Percentiles rank a stretch among this genome's conserved stretches.
Evolutionary conservation across 2,113 vertebrate species (phyloP).

Genomic region (Gasterosteus aculeatus): DNA sequence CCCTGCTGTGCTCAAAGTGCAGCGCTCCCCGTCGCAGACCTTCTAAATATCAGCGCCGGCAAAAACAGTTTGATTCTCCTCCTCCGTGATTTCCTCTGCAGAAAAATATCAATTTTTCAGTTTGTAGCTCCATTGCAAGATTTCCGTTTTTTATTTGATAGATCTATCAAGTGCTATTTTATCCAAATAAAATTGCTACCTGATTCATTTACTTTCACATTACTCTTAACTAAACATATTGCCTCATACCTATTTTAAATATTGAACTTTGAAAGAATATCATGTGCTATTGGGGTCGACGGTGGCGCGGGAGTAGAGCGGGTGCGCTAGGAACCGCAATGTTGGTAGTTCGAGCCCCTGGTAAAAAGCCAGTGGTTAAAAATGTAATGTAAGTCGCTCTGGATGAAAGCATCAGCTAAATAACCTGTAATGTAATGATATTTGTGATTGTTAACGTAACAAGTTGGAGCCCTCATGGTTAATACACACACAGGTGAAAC

Average conservation of each 20-base stretch:
- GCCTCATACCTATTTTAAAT: background rate
- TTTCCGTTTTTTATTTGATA: background rate
- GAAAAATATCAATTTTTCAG: background rate
- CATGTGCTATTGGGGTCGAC: too few species aligned
- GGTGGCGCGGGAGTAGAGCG: too few species aligned
- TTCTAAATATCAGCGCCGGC: conserved; percentile 27
- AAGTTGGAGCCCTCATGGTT: background rate
- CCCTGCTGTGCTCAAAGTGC: conserved; percentile 32
- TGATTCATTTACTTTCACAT: background rate
- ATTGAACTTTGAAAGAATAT: background rate
- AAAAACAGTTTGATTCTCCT: background rate
- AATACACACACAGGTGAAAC: background rate
- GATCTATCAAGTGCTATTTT: background rate
- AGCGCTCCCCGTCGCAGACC: background rate
- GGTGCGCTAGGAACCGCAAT: too few species aligned
- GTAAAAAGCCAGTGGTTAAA: too few species aligned
- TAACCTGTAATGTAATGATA: background rate
- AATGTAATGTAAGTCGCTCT: too few species aligned
- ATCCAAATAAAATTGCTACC: background rate
- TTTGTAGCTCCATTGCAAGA: background rate
- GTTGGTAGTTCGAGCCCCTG: too few species aligned
- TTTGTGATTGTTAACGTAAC: background rate
- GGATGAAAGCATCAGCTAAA: too few species aligned
- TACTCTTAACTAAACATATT: background rate
- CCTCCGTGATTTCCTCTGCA: background rate